Evolutionary conservation across 2,113 vertebrate species (phyloP).

Genomic region (Panthera uncia): DNA sequence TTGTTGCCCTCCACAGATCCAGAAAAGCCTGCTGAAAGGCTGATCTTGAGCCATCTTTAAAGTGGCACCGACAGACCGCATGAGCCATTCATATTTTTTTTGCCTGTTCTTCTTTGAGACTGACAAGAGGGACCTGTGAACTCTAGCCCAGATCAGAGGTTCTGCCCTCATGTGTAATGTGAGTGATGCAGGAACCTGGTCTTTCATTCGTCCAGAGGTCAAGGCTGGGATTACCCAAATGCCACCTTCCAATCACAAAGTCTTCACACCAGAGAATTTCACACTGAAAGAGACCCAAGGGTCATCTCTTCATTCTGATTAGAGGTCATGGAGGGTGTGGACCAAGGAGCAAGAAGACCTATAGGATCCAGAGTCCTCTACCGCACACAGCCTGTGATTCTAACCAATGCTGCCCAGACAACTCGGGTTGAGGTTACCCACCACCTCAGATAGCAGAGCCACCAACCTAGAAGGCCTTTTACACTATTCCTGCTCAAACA

Average conservation of each 20-base stretch:
- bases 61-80: neutral
- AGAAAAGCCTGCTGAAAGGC: neutral
- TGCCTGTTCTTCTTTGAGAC: neutral
- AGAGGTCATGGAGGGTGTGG: neutral
- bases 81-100: neutral
- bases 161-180: neutral
- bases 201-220: neutral
- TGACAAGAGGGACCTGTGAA: neutral
- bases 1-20: neutral
- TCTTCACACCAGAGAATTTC: neutral
- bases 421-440: neutral
- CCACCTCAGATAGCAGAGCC: neutral
- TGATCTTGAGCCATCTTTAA: neutral
- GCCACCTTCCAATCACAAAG: neutral
- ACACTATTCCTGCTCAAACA: neutral
- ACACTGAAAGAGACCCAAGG: neutral
- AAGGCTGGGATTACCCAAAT: neutral
- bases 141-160: neutral
- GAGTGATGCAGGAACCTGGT: neutral
- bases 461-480: neutral
- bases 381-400: accelerated
- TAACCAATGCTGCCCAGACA: neutral
- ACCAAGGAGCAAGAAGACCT: neutral
- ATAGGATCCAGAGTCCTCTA: too few species aligned
- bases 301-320: neutral